Base-by-base conservation (phyloP, 2,888 invertebrate genomes). In the Melinaea menophilus region DNA sequence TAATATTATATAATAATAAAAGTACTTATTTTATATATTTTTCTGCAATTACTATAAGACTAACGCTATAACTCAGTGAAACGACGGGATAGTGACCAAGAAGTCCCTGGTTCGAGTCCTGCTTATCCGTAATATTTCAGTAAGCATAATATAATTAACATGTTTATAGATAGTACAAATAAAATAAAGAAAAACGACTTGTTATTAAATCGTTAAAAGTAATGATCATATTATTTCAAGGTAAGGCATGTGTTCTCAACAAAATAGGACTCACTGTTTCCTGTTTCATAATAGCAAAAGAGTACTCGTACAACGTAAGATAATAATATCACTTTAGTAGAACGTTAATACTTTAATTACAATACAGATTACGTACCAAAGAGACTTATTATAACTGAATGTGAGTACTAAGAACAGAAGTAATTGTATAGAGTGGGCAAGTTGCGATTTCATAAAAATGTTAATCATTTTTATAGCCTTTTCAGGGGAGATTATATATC, bases 401-500 rank as follows among this genome's bases (percentile, higher is more conserved):
- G 31, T 51, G 51, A 22, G 51, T 9, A 51, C 51, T 41, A 41
- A 31, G 51, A 51, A 51, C 48, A 31, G 31, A 7, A 51, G 31
- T 63, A 47, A 46, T 55, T 59, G 11, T 61, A 55, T 60, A n/a
- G 51, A n/a, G 46, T 37, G 35, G 3, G 35, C 12, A 37, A 57
- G 62, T 64, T 37, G 48, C 47, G 66, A 61, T 67, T 70, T 72
- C 70, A 72, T 70, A 70, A 73, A 72, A 73, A 73, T 69, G 71
- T 73, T 73, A 73, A 73, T 73, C 60, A 71, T 66, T 72, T 72
- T 70, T 69, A 69, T 70, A 62, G 68, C 68, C 64, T 59, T 71
- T 65, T 58, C 56, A 59, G 58, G 58, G 56, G 74, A 76, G 74
- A 76, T 83, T 81, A 79, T 82, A 83, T 86, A 82, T 81, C 78